Conservation (phyloP, 2,888 invertebrate species). For the Piscicola geometra region DNA sequence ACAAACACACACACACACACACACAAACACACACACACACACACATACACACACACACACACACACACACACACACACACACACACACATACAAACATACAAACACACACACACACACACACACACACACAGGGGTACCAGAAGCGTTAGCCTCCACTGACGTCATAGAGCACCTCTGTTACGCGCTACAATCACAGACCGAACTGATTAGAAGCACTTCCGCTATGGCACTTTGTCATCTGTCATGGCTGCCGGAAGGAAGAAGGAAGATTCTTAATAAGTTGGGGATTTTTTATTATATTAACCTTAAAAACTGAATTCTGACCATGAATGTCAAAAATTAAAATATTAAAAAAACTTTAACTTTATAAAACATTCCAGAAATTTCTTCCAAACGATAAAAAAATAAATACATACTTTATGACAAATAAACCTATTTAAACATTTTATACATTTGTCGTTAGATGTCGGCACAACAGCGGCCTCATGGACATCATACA, state of each 20-base stretch:
- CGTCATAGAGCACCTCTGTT: background rate
- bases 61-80: too few relatives aligned
- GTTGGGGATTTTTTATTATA: too few relatives aligned
- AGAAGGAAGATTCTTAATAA: background rate
- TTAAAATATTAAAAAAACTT: background rate
- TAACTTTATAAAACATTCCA: too few relatives aligned
- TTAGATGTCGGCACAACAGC: background rate
- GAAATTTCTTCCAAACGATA: too few relatives aligned
- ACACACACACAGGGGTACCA: slow-evolving; percentile 4
- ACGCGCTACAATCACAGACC: background rate
- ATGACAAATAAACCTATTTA: too few relatives aligned
- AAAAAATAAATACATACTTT: too few relatives aligned
- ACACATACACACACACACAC: too few relatives aligned
- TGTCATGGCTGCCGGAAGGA: slow-evolving; percentile 17
- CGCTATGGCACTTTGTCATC: background rate
- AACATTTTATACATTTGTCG: too few relatives aligned
- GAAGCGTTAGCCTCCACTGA: slow-evolving; percentile 1
- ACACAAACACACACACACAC: too few relatives aligned
- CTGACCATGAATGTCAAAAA: too few relatives aligned
- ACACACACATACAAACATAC: background rate
- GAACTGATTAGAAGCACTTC: background rate
- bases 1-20: too few relatives aligned
- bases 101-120: background rate
- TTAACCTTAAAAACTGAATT: too few relatives aligned
- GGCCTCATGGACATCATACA: background rate